Percentiles rank a stretch among this genome's conserved stretches.
These are phyloP conservation scores for Pholis gunnellus DNA, from an alignment of 2,113 vertebrate genomes.

Conservation along the genomic window DNA sequence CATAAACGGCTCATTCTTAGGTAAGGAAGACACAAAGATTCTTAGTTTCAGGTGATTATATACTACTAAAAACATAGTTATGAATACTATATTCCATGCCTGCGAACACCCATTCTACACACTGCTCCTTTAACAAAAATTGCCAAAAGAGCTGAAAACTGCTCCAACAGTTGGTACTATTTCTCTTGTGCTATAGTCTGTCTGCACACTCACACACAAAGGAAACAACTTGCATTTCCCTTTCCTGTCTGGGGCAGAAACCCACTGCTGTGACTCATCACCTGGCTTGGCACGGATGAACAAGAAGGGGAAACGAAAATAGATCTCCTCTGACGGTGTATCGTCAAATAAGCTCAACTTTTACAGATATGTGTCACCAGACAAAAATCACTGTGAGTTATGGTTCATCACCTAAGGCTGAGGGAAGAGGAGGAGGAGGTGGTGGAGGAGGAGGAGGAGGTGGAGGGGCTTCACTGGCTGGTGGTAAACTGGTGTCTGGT, in stretches of 20 bases:
- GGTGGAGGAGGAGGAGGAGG: constrained; percentile 87
- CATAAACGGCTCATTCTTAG: not conserved
- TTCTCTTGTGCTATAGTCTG: constrained; percentile 11
- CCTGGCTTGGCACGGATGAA: constrained; percentile 44
- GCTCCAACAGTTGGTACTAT: constrained; percentile 2
- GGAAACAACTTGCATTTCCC: constrained; percentile 75
- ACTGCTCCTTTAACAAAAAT: not conserved
- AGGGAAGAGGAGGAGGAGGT: constrained; percentile 87
- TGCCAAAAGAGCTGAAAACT: constrained; percentile 11
- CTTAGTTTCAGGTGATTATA: not conserved
- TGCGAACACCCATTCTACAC: too few relatives aligned
- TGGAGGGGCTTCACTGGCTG: constrained; percentile 79
- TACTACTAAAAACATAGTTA: not conserved
- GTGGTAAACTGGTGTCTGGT: constrained; percentile 72
- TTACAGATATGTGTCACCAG: constrained; percentile 49
- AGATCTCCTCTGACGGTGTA: constrained; percentile 18
- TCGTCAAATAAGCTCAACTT: constrained; percentile 26
- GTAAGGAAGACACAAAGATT: not conserved
- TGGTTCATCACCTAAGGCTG: constrained; percentile 77
- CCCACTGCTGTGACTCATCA: constrained; percentile 45
- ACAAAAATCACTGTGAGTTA: constrained; percentile 26
- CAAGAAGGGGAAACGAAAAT: constrained; percentile 50
- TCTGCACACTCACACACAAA: constrained; percentile 57
- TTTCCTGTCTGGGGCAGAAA: constrained; percentile 76
- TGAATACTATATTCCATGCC: not conserved